These are phyloP conservation scores for Oedothorax gibbosus DNA, from an alignment of 1,140 invertebrate species.

Conservation along the genomic window DNA sequence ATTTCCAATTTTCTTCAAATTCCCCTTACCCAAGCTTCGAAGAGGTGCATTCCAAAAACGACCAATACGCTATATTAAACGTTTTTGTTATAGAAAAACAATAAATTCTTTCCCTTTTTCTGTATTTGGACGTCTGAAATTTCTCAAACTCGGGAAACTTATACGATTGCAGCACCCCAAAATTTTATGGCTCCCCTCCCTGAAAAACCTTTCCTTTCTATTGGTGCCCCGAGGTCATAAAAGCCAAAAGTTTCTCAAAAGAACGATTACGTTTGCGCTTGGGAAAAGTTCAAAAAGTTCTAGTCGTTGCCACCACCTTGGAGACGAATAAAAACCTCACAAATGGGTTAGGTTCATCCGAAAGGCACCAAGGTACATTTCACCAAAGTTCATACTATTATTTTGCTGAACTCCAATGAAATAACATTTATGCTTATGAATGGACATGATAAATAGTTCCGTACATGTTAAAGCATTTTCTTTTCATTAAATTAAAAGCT, in stretches of 20 bases:
- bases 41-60: too few species aligned
- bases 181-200: constrained; percentile 42
- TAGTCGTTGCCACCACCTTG: constrained; percentile 54
- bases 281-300: constrained; percentile 58
- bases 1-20: not conserved
- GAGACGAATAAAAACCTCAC: constrained; percentile 54
- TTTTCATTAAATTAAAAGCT: too few species aligned
- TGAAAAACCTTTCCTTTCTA: constrained; percentile 37
- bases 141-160: constrained; percentile 36
- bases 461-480: too few species aligned
- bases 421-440: too few species aligned
- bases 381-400: too few species aligned
- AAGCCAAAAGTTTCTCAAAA: constrained; percentile 58
- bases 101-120: constrained; percentile 41
- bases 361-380: not conserved
- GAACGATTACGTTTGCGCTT: constrained; percentile 54
- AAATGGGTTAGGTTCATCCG: constrained; percentile 24
- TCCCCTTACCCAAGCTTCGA: not conserved
- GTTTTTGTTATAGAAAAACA: constrained; percentile 48
- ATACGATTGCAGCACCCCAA: constrained; percentile 39
- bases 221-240: constrained; percentile 52
- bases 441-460: too few species aligned
- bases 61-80: constrained; percentile 28
- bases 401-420: too few species aligned
- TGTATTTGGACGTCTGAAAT: constrained; percentile 31